These are phyloP conservation scores for Aspidiotus rigidus DNA, from an alignment of 2,888 invertebrate genomes.

Conservation along the genomic window DNA sequence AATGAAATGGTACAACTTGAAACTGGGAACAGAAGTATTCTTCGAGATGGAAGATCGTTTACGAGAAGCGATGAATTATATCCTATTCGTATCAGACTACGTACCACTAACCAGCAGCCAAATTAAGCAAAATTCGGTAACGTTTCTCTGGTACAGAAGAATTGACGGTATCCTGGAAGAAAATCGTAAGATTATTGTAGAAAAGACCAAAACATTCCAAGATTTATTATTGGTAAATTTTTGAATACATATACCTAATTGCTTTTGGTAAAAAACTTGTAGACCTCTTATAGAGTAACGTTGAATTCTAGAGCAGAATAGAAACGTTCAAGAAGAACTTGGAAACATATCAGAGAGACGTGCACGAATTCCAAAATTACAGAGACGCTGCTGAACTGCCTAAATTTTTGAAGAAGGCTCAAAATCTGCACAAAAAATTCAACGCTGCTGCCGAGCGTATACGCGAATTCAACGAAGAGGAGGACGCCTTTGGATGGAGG, in stretches of 20 bases:
- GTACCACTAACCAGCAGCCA: slow-evolving; percentile 69
- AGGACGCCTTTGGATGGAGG: slow-evolving; percentile 78
- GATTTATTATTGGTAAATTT: slow-evolving; percentile 51
- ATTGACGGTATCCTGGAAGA: slow-evolving; percentile 75
- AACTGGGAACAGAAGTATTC: slow-evolving; percentile 60
- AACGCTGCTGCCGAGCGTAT: slow-evolving; percentile 66
- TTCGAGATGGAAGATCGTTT: slow-evolving; percentile 68
- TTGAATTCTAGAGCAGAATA: slow-evolving; percentile 50
- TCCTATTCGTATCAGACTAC: slow-evolving; percentile 76
- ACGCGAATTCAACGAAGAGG: slow-evolving; percentile 85
- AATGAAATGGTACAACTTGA: slow-evolving; percentile 64
- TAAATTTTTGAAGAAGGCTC: slow-evolving; percentile 68
- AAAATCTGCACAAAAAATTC: slow-evolving; percentile 63
- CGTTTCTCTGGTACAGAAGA: slow-evolving; percentile 75
- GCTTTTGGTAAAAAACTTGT: neutral
- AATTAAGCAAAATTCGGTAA: slow-evolving; percentile 77
- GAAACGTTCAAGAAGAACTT: slow-evolving; percentile 74
- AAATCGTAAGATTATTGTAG: slow-evolving; percentile 65
- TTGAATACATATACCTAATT: neutral
- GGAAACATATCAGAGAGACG: slow-evolving; percentile 65
- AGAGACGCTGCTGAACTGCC: slow-evolving; percentile 74
- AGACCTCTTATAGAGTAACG: neutral
- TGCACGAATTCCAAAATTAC: slow-evolving; percentile 76
- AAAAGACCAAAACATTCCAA: slow-evolving; percentile 79
- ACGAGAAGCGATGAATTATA: slow-evolving; percentile 55